phyloP scores from a whole-genome alignment of 2,888 invertebrate species.

The Lasioglossum marginatum region DNA sequence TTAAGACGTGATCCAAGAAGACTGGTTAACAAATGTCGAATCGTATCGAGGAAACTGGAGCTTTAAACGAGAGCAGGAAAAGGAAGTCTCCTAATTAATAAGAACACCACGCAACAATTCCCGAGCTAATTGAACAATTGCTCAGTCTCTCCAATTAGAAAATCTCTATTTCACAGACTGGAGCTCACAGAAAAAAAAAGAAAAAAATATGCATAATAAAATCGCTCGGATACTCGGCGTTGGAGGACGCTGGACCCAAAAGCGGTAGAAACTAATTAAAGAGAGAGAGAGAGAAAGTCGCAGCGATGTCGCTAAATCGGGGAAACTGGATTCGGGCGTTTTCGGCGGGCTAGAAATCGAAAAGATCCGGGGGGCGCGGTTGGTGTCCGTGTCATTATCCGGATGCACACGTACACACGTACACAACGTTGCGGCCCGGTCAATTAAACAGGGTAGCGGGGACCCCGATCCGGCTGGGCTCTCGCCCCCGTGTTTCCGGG shows the following conservation, averaged over 20 bases:
- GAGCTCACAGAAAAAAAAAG: background rate
- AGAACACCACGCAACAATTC: background rate
- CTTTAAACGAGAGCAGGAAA: background rate
- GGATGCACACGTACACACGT: background rate
- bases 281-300: background rate
- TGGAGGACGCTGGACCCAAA: background rate
- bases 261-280: background rate
- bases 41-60: background rate
- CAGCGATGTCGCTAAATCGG: background rate
- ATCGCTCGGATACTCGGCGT: background rate
- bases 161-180: conserved; percentile 1
- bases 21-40: background rate
- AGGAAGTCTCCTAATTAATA: background rate
- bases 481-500: conserved; percentile 42
- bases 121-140: background rate
- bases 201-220: conserved; percentile 1
- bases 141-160: background rate
- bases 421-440: conserved; percentile 32
- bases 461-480: background rate
- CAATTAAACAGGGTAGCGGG: conserved; percentile 69
- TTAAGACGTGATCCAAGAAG: background rate
- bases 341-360: conserved; percentile 2
- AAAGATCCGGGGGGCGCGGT: background rate
- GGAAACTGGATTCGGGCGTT: background rate
- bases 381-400: conserved; percentile 13